phyloP scores from a whole-genome alignment of 2,888 invertebrate genomes.

The Drosophila peninsularis region DNA sequence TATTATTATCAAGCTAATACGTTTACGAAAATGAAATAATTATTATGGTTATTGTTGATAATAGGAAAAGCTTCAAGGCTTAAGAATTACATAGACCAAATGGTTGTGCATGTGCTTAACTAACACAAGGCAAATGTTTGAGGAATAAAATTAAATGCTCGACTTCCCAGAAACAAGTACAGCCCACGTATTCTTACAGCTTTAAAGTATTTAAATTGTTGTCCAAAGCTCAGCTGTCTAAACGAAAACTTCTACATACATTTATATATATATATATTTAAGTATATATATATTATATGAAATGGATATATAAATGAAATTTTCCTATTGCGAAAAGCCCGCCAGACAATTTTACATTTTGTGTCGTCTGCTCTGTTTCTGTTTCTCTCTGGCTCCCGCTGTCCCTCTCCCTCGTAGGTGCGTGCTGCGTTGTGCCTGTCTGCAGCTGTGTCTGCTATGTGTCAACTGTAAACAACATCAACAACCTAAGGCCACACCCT shows the following conservation, averaged over 20 bases:
- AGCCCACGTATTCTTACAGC: not conserved
- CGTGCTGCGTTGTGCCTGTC: conserved; percentile 54
- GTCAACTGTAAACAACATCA: conserved; percentile 78
- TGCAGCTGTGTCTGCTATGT: conserved; percentile 73
- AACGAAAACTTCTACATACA: not conserved
- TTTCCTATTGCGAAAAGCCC: conserved; percentile 48
- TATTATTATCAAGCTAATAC: too few species aligned
- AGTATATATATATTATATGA: conserved; percentile 6
- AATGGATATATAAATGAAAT: conserved; percentile 40
- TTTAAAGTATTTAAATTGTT: not conserved
- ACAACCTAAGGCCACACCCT: conserved; percentile 33
- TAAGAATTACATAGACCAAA: not conserved
- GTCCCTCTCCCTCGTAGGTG: not conserved
- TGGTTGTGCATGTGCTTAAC: not conserved
- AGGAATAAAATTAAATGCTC: not conserved
- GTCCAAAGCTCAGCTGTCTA: not conserved
- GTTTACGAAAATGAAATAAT: not conserved
- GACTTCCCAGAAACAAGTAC: not conserved
- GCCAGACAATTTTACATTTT: conserved; percentile 58
- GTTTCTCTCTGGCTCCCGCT: not conserved
- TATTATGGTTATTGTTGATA: too few species aligned
- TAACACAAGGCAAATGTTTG: conserved; percentile 3
- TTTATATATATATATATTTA: not conserved
- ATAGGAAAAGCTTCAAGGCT: too few species aligned
- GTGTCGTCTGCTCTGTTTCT: conserved; percentile 11